Evolutionary conservation across 2,888 invertebrate species (phyloP).

Genomic region (Noctua janthina): DNA sequence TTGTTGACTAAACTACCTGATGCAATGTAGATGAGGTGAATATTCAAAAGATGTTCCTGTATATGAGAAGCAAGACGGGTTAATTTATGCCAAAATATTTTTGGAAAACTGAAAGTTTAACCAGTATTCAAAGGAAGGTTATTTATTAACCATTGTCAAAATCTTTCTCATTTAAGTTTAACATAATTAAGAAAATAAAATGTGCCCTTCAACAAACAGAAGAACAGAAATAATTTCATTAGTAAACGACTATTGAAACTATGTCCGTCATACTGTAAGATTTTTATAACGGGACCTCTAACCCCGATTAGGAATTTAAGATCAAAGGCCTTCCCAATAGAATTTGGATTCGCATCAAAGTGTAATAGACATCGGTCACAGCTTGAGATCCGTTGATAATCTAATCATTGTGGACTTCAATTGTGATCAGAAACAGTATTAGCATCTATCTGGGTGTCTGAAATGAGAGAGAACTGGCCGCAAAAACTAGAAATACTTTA

Average conservation of each 20-base stretch:
- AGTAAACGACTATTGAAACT: background rate
- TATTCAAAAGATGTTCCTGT: background rate
- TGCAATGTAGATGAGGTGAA: background rate
- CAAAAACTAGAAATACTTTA: slow-evolving; percentile 42
- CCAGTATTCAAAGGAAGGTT: background rate
- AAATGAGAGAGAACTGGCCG: slow-evolving; percentile 19
- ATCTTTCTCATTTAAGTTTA: background rate
- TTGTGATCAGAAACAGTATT: slow-evolving; percentile 46
- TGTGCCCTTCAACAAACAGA: background rate
- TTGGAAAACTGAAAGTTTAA: background rate
- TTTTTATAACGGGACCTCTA: slow-evolving; percentile 38
- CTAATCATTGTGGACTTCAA: slow-evolving; percentile 50
- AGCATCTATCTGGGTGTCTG: slow-evolving; percentile 39
- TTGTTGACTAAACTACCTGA: slow-evolving; percentile 4
- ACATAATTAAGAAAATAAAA: background rate
- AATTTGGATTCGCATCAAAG: slow-evolving; percentile 46
- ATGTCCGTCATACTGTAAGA: background rate
- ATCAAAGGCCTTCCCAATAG: slow-evolving; percentile 42
- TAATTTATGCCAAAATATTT: background rate
- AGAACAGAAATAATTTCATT: background rate
- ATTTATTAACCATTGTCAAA: background rate
- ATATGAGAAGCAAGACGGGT: background rate
- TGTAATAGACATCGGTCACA: slow-evolving; percentile 53
- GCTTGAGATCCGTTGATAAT: slow-evolving; percentile 50
- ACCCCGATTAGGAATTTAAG: slow-evolving; percentile 40